Conservation (phyloP, 2,888 invertebrate species). For the Ditula angustiorana region DNA sequence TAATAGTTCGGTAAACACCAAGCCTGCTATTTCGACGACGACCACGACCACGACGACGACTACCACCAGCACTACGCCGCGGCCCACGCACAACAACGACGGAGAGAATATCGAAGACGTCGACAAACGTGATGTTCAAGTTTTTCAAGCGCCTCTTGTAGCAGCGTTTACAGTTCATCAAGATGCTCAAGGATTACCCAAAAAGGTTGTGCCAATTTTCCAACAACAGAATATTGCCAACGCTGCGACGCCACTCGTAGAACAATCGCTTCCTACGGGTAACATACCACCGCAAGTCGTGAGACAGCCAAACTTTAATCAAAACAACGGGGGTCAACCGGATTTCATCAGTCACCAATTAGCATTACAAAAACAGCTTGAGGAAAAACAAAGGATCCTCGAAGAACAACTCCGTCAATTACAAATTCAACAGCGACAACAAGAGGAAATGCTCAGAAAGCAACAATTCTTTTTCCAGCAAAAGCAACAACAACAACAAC, state of each 20-base stretch:
- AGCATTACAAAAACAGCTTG: constrained; percentile 78
- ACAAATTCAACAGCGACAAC: constrained; percentile 88
- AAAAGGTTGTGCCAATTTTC: constrained; percentile 91
- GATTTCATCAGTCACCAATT: constrained; percentile 73
- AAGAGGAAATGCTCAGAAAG: constrained; percentile 88
- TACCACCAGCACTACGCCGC: constrained; percentile 86
- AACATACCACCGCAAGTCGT: constrained; percentile 44
- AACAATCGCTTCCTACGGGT: constrained; percentile 51
- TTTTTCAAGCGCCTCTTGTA: constrained; percentile 92
- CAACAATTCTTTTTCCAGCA: constrained; percentile 86
- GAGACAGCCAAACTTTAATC: constrained; percentile 36
- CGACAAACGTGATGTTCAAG: constrained; percentile 90
- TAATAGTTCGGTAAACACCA: constrained; percentile 49
- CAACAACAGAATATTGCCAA: constrained; percentile 72
- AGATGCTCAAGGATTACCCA: constrained; percentile 91
- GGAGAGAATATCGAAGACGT: constrained; percentile 89
- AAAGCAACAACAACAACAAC: constrained; percentile 88
- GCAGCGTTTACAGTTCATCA: constrained; percentile 95
- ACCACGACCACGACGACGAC: constrained; percentile 77
- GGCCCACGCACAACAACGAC: constrained; percentile 89
- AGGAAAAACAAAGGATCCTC: constrained; percentile 88
- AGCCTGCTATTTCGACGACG: constrained; percentile 51
- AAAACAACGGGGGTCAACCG: constrained; percentile 54
- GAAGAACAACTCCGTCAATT: constrained; percentile 89
- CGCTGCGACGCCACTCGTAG: constrained; percentile 51